phyloP scores from a whole-genome alignment of 2,797 vertebrate genomes.

The Neosalanx taihuensis region DNA sequence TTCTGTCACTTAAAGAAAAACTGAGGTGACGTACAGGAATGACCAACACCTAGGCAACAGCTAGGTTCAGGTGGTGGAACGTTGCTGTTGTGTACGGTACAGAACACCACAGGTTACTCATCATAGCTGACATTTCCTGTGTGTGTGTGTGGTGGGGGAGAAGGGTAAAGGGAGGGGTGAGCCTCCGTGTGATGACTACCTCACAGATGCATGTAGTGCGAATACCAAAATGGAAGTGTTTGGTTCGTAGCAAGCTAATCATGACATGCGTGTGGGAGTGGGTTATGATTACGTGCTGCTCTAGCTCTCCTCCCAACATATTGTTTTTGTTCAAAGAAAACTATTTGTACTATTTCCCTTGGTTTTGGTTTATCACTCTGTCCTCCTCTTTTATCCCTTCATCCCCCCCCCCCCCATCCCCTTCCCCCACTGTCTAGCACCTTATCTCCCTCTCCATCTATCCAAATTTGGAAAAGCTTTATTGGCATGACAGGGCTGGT shows the following conservation, averaged over 20 bases:
- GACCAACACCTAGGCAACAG: no score
- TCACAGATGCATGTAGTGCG: no score
- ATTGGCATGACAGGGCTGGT: conserved; percentile 68
- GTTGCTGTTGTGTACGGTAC: conserved; percentile 43
- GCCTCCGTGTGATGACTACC: neutral
- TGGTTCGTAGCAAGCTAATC: neutral
- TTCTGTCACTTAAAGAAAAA: neutral
- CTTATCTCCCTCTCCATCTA: conserved; percentile 71
- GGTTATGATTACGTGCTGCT: conserved; percentile 21
- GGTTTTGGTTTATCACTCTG: neutral
- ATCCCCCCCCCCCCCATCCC: neutral
- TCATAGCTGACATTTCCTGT: neutral
- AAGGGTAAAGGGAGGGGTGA: neutral
- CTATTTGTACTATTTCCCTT: neutral
- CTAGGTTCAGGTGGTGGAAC: neutral
- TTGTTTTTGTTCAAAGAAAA: conserved; percentile 1
- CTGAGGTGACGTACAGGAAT: no score
- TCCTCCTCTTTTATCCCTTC: conserved; percentile 6
- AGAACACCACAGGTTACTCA: conserved; percentile 10
- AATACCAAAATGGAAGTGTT: neutral
- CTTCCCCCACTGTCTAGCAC: conserved; percentile 27
- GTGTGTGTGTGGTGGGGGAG: no score
- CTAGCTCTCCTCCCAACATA: conserved; percentile 6
- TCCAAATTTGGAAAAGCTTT: conserved; percentile 68
- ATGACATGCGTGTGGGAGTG: neutral